A percentile compares a stretch with the other conserved stretches of the same genome.
phyloP scores from a whole-genome alignment of 1,140 invertebrate species.

The Diachasma alloeum region DNA sequence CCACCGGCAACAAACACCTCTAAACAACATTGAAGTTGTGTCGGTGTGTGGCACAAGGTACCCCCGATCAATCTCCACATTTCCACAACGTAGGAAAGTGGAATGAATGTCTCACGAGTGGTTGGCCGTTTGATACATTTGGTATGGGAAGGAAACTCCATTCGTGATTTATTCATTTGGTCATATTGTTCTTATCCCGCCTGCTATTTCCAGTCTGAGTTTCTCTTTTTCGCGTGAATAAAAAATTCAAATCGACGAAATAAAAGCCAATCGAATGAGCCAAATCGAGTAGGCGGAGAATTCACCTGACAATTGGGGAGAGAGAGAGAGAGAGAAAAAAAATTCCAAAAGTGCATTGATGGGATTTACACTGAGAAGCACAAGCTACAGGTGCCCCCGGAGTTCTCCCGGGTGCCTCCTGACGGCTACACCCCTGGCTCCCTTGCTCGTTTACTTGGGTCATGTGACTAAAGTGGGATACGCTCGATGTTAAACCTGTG shows the following conservation, averaged over 20 bases:
- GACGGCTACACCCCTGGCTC: not conserved
- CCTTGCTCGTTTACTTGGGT: not conserved
- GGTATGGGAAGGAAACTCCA: not conserved
- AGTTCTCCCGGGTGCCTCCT: not conserved
- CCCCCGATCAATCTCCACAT: not conserved
- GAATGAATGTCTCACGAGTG: not conserved
- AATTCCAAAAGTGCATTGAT: not conserved
- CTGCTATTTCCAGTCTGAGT: not conserved
- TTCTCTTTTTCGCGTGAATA: not conserved
- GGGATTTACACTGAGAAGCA: not conserved
- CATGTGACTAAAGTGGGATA: not conserved
- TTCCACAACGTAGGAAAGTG: not conserved
- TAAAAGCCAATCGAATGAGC: not conserved
- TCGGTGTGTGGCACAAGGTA: not conserved
- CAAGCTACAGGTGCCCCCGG: not conserved
- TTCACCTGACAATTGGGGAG: not conserved
- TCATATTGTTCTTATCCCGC: not conserved
- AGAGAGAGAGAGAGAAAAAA: too few relatives aligned
- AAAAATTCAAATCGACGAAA: not conserved
- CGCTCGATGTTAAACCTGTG: too few relatives aligned
- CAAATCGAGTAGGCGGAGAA: not conserved
- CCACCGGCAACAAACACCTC: not conserved
- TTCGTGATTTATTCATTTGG: not conserved
- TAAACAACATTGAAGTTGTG: not conserved
- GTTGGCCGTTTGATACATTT: not conserved